Base-by-base conservation (phyloP, 2,797 vertebrate species). In the Calcarius lapponicus region DNA sequence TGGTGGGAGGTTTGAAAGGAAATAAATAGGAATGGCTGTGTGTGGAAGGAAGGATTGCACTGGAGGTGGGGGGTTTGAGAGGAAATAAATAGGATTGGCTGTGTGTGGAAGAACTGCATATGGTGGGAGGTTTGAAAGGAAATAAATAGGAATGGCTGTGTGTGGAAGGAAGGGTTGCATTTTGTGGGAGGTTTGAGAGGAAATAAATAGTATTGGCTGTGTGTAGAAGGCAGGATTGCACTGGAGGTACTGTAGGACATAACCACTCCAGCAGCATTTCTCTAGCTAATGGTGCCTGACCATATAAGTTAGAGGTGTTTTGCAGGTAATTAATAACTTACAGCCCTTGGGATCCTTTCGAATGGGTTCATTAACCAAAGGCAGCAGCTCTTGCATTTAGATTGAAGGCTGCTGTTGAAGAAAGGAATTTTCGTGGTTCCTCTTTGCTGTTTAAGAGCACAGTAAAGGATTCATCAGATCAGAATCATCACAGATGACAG, bases 191-290 rank as follows among this genome's bases (percentile, higher is more conserved):
- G 4, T 7, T 86, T 6, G 5, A 6, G 22, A 80, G 69, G 83
- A 91, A 89, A 71, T 67, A 81, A 81, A 54, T 19, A 38, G 53
- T 20, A 85, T 36, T 25, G 29, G 36, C 22, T 80, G 79, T 47
- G 42, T 34, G 36, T 38, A 26, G 50, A 67, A 94, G 79, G 79
- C 28, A 50, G 70, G 91, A 92, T 38, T 54, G 85, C 86, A 29
- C 9, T 90, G 80, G 76, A 91, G 71, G 56, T 64, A 86, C 69
- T 95, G 75, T 73, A 89, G 80, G 82, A 86, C 6, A 88, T 14
- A 76, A 80, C 17, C 10, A 2, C 53, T 76, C 90, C 74, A 73
- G n/a, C 48, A 80, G 86, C 71, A 34, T 86, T 88, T 84, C 64
- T 90, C 13, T 19, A 42, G 25, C 25, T 67, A 72, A 42, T 2